Evolutionary conservation across 2,797 vertebrate genomes (phyloP).

Genomic region (Arnoldichthys spilopterus): DNA sequence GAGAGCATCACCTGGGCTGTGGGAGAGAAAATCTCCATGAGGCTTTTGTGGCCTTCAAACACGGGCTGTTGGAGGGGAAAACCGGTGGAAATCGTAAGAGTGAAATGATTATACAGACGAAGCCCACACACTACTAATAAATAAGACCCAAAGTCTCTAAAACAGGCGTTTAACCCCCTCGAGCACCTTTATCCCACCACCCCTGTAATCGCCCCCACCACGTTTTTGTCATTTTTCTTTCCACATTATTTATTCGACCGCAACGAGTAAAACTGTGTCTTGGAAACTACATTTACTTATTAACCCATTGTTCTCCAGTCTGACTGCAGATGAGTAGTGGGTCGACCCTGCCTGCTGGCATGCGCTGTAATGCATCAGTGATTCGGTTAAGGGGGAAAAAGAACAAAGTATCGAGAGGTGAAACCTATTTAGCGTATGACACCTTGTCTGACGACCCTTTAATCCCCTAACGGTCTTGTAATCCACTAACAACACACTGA

Average conservation of each 20-base stretch:
- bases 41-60: conserved; percentile 70
- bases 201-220: neutral
- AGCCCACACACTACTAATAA: conserved; percentile 26
- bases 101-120: conserved; percentile 25
- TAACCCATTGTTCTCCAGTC: neutral
- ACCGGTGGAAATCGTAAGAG: conserved; percentile 15
- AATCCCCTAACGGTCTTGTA: neutral
- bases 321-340: neutral
- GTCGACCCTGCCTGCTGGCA: neutral
- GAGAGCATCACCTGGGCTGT: conserved; percentile 62
- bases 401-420: neutral
- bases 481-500: neutral
- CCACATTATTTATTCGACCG: neutral
- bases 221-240: too few species aligned
- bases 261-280: neutral
- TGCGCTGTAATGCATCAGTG: too few species aligned
- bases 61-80: conserved; percentile 45
- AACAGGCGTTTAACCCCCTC: too few species aligned
- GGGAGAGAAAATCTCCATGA: conserved; percentile 48
- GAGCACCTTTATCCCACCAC: neutral
- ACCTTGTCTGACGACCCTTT: neutral
- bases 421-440: neutral
- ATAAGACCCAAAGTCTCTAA: neutral
- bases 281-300: neutral
- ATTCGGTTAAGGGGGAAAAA: neutral